phyloP scores from a whole-genome alignment of 2,113 vertebrate species.

The Cettia cetti region DNA sequence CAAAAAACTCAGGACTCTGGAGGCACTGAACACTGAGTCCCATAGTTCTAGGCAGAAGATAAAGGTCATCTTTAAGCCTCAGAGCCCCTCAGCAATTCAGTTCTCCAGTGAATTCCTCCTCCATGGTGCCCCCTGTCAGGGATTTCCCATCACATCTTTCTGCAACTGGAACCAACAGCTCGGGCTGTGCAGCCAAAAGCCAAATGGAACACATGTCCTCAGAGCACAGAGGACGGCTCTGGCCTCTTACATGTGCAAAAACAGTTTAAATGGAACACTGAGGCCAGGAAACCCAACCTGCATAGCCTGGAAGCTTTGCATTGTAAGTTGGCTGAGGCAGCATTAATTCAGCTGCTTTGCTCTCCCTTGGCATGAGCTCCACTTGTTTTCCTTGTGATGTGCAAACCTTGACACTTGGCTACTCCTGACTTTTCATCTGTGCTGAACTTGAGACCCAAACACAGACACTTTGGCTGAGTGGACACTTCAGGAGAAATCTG shows the following conservation, averaged over 20 bases:
- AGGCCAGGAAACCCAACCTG: conserved; percentile 13
- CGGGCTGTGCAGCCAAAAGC: background rate
- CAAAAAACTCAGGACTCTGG: background rate
- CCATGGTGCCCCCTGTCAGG: accelerated
- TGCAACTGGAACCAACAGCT: background rate
- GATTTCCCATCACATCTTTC: background rate
- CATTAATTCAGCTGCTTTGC: background rate
- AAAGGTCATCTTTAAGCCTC: background rate
- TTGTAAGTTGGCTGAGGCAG: background rate
- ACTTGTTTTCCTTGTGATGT: background rate
- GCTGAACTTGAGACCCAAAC: background rate
- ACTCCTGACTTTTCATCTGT: background rate
- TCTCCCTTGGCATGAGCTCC: background rate
- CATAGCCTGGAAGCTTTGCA: background rate
- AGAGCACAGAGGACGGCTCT: background rate
- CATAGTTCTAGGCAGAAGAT: background rate
- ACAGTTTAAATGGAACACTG: background rate
- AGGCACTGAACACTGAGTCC: background rate
- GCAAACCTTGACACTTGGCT: conserved; percentile 22
- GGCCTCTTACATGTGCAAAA: background rate
- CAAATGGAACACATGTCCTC: background rate
- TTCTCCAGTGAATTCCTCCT: background rate
- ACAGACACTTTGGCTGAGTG: background rate
- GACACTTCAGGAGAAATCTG: background rate
- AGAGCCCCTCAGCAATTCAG: background rate